Percentiles rank a stretch among this genome's conserved stretches.
phyloP scores from a whole-genome alignment of 2,888 invertebrate species.

The Pherbina coryleti region DNA sequence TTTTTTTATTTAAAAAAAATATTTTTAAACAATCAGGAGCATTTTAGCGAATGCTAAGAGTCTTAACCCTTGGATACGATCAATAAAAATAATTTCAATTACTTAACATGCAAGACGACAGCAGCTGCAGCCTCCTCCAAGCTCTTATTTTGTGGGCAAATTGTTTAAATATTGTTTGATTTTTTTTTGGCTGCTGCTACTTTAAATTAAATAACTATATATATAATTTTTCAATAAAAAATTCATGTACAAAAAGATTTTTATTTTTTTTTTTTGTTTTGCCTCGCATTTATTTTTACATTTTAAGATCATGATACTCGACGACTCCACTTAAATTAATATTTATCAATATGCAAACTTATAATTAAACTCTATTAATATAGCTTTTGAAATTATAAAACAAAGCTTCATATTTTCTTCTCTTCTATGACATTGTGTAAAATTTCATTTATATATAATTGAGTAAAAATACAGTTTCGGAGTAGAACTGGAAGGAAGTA shows the following conservation, averaged over 20 bases:
- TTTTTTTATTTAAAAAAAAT: neutral
- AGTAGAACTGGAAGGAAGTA: neutral
- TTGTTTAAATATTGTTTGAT: too few relatives aligned
- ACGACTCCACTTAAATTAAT: neutral
- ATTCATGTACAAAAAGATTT: slow-evolving; percentile 7
- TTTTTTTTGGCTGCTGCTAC: slow-evolving; percentile 8
- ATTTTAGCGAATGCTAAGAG: neutral
- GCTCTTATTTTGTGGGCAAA: too few relatives aligned
- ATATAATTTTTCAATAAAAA: neutral
- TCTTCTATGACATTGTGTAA: neutral
- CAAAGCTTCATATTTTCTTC: neutral
- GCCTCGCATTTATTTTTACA: neutral
- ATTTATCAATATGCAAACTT: neutral
- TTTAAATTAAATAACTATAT: slow-evolving; percentile 12
- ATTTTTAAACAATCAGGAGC: neutral
- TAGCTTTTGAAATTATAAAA: neutral
- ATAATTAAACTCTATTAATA: neutral
- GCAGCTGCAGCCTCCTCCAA: neutral
- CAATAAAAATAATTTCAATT: slow-evolving; percentile 8
- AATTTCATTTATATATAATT: slow-evolving; percentile 2
- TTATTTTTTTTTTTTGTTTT: neutral
- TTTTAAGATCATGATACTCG: neutral
- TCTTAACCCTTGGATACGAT: neutral
- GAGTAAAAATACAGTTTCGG: neutral
- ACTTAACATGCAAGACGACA: slow-evolving; percentile 8